These are phyloP conservation scores for Ypsolopha scabrella DNA, from an alignment of 2,888 invertebrate genomes.

Conservation along the genomic window DNA sequence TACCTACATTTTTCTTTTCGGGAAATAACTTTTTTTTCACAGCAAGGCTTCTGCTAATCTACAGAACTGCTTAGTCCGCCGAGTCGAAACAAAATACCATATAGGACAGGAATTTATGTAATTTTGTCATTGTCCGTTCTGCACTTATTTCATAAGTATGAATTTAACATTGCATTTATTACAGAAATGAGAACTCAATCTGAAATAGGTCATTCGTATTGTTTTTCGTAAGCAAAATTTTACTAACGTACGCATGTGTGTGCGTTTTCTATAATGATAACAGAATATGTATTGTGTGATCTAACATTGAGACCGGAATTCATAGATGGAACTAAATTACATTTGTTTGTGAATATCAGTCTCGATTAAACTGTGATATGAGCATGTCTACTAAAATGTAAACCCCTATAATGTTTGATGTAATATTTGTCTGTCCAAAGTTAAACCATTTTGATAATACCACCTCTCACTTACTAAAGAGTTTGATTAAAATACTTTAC, in stretches of 20 bases:
- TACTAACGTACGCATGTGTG: constrained; percentile 1
- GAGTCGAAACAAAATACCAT: constrained; percentile 13
- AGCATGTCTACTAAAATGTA: no score
- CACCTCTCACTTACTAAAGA: no score
- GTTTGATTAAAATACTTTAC: no score
- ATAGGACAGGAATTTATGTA: constrained; percentile 28
- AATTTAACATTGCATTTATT: neutral
- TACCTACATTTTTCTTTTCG: constrained; percentile 21
- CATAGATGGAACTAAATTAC: no score
- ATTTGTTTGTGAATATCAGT: no score
- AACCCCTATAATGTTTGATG: no score
- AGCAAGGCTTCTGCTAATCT: constrained; percentile 47
- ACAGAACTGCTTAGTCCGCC: constrained; percentile 34
- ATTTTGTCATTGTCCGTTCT: neutral
- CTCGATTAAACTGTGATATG: no score
- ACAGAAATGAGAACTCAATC: neutral
- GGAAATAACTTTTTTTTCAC: constrained; percentile 39
- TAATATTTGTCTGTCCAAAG: no score
- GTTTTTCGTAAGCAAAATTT: neutral
- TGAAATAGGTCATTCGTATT: neutral
- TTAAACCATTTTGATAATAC: no score
- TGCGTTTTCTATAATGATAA: neutral
- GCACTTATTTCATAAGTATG: neutral
- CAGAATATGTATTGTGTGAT: constrained; percentile 3
- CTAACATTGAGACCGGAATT: neutral